These are phyloP conservation scores for Hyposoter dolosus DNA, from an alignment of 2,888 invertebrate genomes.

Conservation along the genomic window DNA sequence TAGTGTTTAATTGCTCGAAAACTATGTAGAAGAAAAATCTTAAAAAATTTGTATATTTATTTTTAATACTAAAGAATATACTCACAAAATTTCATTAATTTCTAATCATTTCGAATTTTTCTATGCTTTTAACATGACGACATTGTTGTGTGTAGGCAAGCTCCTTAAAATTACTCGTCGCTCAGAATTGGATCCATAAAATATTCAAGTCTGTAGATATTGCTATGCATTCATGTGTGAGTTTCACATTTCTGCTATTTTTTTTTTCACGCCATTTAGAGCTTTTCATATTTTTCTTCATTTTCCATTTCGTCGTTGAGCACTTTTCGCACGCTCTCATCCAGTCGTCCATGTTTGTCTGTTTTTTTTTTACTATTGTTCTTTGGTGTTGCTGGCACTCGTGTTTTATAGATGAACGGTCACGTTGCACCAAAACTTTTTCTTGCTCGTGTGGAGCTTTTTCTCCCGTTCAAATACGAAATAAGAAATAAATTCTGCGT, in stretches of 20 bases:
- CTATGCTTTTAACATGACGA: too few relatives aligned
- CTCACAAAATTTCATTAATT: too few relatives aligned
- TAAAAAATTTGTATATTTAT: too few relatives aligned
- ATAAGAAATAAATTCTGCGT: conserved; percentile 7
- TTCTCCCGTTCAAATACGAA: conserved; percentile 19
- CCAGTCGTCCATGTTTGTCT: not conserved
- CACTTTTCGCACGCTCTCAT: not conserved
- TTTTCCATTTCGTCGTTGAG: not conserved
- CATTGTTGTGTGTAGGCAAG: too few relatives aligned
- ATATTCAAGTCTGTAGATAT: not conserved
- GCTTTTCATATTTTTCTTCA: not conserved
- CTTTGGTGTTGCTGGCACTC: conserved; percentile 13
- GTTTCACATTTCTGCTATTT: not conserved
- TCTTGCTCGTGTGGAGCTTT: conserved; percentile 29
- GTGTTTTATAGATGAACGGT: conserved; percentile 16
- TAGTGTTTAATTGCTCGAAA: too few relatives aligned
- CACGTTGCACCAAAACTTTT: conserved; percentile 15
- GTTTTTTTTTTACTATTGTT: not conserved
- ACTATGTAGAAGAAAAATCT: too few relatives aligned
- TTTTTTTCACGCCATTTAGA: not conserved
- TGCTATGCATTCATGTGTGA: not conserved
- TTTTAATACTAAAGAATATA: too few relatives aligned
- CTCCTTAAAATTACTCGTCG: not conserved
- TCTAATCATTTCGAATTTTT: too few relatives aligned
- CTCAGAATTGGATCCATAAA: not conserved